Conservation (phyloP, 2,888 invertebrate genomes). For the Nudaria mundana region DNA sequence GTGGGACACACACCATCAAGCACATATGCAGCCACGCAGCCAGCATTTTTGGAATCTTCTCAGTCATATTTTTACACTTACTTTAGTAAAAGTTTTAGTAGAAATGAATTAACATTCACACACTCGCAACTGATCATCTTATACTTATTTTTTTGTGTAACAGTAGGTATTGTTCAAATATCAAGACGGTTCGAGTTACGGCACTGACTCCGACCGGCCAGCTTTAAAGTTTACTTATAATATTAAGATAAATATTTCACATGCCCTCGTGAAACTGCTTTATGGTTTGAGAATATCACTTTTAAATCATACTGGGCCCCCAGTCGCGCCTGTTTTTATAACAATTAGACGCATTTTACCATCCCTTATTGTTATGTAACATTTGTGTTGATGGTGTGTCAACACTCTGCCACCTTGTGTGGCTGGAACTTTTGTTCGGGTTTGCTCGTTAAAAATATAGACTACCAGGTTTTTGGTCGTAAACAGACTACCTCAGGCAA, state of each 20-base stretch:
- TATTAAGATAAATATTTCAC: conserved; percentile 81
- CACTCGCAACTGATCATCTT: neutral
- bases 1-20: too few relatives aligned
- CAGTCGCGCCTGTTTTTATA: conserved; percentile 72
- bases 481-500: conserved; percentile 47
- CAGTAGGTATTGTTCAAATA: conserved; percentile 31
- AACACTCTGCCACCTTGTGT: conserved; percentile 53
- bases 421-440: conserved; percentile 48
- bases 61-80: too few relatives aligned
- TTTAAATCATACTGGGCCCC: conserved; percentile 71
- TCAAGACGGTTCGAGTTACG: conserved; percentile 40
- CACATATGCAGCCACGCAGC: too few relatives aligned
- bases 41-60: too few relatives aligned
- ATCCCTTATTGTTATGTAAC: conserved; percentile 65
- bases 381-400: conserved; percentile 59
- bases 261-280: conserved; percentile 77
- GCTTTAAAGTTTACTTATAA: conserved; percentile 77
- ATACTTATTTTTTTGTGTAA: neutral
- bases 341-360: conserved; percentile 77
- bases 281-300: conserved; percentile 79
- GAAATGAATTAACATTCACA: too few relatives aligned
- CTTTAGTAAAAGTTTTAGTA: too few relatives aligned
- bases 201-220: conserved; percentile 40
- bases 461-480: conserved; percentile 70
- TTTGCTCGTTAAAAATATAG: conserved; percentile 73